Conservation (phyloP, 2,797 vertebrate species). For the Neosilurus hyrtlii region DNA sequence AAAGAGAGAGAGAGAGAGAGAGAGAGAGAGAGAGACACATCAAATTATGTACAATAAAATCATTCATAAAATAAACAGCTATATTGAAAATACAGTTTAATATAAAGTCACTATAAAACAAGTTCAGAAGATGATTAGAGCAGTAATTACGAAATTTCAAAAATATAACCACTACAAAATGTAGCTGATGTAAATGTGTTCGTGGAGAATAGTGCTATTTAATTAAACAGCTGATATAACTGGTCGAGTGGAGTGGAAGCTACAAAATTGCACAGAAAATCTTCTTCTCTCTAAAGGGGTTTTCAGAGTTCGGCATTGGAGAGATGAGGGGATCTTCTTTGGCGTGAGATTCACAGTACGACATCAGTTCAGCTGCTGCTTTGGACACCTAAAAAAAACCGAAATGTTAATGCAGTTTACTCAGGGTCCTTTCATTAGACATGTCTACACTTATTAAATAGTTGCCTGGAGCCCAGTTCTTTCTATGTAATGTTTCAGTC, state of each 20-base stretch:
- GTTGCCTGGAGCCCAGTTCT: neutral
- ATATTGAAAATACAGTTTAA: neutral
- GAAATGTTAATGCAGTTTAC: neutral
- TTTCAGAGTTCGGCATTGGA: slow-evolving; percentile 71
- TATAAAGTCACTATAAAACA: neutral
- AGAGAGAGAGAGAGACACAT: neutral
- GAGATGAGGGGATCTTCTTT: slow-evolving; percentile 84
- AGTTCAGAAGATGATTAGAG: neutral
- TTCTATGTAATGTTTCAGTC: neutral
- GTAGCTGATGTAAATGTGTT: neutral
- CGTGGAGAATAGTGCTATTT: neutral
- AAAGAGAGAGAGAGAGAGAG: too few species aligned
- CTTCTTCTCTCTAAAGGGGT: slow-evolving; percentile 79
- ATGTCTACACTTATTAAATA: neutral
- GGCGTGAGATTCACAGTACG: slow-evolving; percentile 82
- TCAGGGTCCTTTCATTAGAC: neutral
- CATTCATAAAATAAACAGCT: neutral
- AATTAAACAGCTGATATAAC: neutral
- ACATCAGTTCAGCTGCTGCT: slow-evolving; percentile 83
- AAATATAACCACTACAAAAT: too few species aligned
- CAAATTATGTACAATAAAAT: neutral
- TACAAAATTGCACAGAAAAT: slow-evolving; percentile 72
- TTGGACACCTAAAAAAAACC: slow-evolving; percentile 79
- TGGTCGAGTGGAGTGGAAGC: neutral
- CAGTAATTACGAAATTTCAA: neutral